Conservation (phyloP, 2,113 vertebrate species). For the Murina feae region DNA sequence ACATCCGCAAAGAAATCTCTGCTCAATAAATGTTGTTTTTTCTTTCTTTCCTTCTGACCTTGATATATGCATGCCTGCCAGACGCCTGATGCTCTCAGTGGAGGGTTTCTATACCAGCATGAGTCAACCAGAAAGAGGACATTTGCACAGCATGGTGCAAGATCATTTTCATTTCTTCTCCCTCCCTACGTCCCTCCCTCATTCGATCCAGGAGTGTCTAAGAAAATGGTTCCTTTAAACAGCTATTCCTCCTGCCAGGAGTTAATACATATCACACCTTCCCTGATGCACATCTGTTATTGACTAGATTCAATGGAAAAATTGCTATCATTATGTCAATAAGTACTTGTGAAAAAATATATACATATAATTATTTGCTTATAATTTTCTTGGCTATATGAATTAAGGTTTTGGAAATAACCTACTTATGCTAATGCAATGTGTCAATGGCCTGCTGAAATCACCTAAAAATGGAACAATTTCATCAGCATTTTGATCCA, state of each 20-base stretch:
- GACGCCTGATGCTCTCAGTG: not conserved
- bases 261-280: not conserved
- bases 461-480: constrained; percentile 36
- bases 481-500: constrained; percentile 54
- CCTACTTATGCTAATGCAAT: constrained; percentile 52
- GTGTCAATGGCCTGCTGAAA: constrained; percentile 31
- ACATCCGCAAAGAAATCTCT: not conserved
- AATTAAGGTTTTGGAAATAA: constrained; percentile 32
- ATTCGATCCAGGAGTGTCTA: not conserved
- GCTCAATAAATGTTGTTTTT: not conserved
- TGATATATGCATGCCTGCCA: not conserved
- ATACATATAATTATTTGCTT: constrained; percentile 34
- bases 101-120: not conserved
- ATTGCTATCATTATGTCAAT: constrained; percentile 26
- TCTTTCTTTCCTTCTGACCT: not conserved
- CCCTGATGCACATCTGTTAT: not conserved
- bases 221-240: constrained; percentile 37
- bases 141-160: not conserved
- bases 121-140: not conserved
- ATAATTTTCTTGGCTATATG: constrained; percentile 38
- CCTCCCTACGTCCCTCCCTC: not conserved
- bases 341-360: not conserved
- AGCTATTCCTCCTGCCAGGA: not conserved
- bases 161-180: not conserved
- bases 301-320: constrained; percentile 23